phyloP scores from a whole-genome alignment of 2,888 invertebrate species.

The Cotesia congregata region DNA sequence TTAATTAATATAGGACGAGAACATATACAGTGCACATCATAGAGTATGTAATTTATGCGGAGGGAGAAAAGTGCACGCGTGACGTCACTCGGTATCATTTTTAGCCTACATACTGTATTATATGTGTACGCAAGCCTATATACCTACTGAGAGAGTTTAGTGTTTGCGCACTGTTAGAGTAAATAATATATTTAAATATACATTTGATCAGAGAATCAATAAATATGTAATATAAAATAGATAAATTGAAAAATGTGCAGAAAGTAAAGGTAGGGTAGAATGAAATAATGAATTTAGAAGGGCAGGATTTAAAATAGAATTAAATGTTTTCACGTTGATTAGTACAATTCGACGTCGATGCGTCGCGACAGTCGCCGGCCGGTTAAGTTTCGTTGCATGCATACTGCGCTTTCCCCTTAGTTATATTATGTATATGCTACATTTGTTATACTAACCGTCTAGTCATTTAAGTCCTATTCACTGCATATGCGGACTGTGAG shows the following conservation, averaged over 20 bases:
- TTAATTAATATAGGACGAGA: too few species aligned
- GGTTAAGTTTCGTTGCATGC: constrained; percentile 42
- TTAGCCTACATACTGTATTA: constrained; percentile 56
- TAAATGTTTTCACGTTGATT: constrained; percentile 51
- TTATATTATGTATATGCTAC: constrained; percentile 7
- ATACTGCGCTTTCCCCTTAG: constrained; percentile 60
- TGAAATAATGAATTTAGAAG: background rate
- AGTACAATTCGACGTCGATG: constrained; percentile 43
- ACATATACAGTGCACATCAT: background rate
- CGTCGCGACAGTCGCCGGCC: constrained; percentile 32
- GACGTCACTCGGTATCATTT: constrained; percentile 64
- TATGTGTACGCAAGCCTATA: constrained; percentile 38
- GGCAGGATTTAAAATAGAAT: background rate
- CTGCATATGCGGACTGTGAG: constrained; percentile 1
- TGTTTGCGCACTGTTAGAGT: background rate
- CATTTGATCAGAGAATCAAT: too few species aligned
- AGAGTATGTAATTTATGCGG: constrained; percentile 3
- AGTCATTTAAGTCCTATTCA: constrained; percentile 46
- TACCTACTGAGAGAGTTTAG: constrained; percentile 39
- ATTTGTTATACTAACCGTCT: constrained; percentile 55
- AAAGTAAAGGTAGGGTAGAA: background rate
- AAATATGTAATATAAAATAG: too few species aligned
- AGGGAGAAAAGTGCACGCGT: constrained; percentile 42
- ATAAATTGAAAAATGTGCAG: background rate
- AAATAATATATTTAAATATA: too few species aligned